Conservation (phyloP, 2,797 vertebrate genomes). For the Clamator glandarius region DNA sequence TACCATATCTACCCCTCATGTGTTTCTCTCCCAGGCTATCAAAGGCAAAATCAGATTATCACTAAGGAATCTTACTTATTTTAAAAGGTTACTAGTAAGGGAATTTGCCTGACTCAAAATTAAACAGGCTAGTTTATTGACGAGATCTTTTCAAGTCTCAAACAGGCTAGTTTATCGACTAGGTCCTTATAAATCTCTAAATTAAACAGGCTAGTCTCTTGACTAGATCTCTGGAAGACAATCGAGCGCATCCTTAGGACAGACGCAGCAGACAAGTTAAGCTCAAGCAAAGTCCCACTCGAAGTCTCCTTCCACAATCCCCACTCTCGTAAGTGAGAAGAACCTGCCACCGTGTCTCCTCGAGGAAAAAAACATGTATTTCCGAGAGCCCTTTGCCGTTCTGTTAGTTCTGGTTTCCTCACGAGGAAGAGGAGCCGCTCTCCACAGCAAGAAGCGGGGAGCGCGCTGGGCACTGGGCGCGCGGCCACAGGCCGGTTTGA, state of each 20-base stretch:
- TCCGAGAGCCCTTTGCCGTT: background rate
- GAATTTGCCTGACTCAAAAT: background rate
- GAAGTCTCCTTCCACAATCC: background rate
- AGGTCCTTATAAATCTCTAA: background rate
- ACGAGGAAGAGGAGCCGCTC: background rate
- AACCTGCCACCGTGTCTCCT: fast-evolving
- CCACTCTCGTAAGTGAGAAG: background rate
- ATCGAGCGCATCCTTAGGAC: background rate
- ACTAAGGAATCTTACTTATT: background rate
- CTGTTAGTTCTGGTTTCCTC: background rate
- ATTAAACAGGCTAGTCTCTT: background rate
- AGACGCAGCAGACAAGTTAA: background rate
- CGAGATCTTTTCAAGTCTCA: background rate
- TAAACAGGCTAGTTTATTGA: background rate
- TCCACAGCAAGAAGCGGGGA: background rate
- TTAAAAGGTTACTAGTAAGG: background rate
- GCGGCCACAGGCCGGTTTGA: background rate
- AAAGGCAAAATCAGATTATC: background rate
- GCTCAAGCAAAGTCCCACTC: background rate
- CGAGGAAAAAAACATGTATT: background rate
- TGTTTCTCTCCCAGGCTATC: background rate
- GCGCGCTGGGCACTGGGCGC: background rate
- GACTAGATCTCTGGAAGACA: background rate
- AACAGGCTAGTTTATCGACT: background rate
- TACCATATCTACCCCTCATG: background rate